Percentiles rank a stretch among this genome's conserved stretches.
Evolutionary conservation across 2,888 invertebrate species (phyloP).

Genomic region (Frankliniella intonsa): DNA sequence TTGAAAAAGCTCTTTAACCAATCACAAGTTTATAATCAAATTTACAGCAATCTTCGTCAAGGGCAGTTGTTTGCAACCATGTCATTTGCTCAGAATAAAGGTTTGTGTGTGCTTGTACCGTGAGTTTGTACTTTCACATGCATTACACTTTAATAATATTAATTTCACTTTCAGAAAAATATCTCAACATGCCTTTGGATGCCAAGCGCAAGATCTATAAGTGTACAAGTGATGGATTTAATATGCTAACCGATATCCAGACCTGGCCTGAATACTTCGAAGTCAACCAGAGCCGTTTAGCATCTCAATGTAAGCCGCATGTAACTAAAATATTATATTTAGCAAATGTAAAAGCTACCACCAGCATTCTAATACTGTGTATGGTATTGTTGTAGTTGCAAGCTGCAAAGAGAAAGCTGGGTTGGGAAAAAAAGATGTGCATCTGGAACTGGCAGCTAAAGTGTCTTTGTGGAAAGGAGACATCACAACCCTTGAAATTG

Average conservation of each 20-base stretch:
- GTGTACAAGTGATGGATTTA: slow-evolving; percentile 43
- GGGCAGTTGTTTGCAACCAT: not conserved
- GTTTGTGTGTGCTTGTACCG: not conserved
- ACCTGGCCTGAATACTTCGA: slow-evolving; percentile 49
- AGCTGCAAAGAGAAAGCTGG: slow-evolving; percentile 20
- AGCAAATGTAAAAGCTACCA: slow-evolving; percentile 32
- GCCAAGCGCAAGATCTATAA: slow-evolving; percentile 55
- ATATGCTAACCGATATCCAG: slow-evolving; percentile 50
- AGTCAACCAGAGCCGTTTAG: not conserved
- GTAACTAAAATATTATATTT: not conserved
- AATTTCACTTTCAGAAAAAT: slow-evolving; percentile 45
- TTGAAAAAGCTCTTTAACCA: not conserved
- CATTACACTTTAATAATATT: not conserved
- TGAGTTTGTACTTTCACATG: not conserved
- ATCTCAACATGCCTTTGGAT: slow-evolving; percentile 50
- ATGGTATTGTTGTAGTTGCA: not conserved
- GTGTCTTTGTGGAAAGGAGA: slow-evolving; percentile 70
- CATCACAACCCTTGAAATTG: slow-evolving; percentile 77
- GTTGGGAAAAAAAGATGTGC: slow-evolving; percentile 45
- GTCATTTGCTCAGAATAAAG: not conserved
- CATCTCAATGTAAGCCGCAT: not conserved
- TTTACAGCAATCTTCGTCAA: not conserved
- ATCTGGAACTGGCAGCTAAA: slow-evolving; percentile 53
- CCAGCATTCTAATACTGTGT: slow-evolving; percentile 47
- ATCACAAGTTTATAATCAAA: not conserved